These are phyloP conservation scores for Meloe dianella DNA, from an alignment of 2,888 invertebrate species.

Conservation along the genomic window DNA sequence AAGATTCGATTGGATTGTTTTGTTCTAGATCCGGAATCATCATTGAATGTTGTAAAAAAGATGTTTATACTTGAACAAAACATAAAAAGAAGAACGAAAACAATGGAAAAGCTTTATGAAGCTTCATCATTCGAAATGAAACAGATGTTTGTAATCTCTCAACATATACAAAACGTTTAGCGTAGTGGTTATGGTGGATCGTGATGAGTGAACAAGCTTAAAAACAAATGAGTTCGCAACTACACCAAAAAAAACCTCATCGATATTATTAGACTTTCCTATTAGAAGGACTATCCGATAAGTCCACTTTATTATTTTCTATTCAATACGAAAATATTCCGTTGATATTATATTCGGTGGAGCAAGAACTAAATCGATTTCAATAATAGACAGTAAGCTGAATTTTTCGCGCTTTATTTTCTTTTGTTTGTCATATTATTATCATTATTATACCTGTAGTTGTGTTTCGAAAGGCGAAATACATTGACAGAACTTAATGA, in stretches of 20 bases:
- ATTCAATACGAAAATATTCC: background rate
- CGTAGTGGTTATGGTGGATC: background rate
- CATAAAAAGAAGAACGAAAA: background rate
- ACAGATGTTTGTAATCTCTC: constrained; percentile 2
- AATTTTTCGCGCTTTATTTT: background rate
- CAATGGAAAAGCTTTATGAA: background rate
- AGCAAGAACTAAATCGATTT: background rate
- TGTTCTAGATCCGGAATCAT: background rate
- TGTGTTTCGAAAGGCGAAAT: background rate
- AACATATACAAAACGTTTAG: background rate
- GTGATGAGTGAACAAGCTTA: background rate
- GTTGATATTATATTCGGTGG: background rate
- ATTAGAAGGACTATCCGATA: background rate
- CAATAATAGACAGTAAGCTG: background rate
- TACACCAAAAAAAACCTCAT: background rate
- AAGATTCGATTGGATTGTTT: background rate
- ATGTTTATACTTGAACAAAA: background rate
- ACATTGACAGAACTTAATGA: background rate
- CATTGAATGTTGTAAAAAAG: background rate
- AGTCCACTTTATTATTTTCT: constrained; percentile 6
- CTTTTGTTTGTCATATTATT: background rate
- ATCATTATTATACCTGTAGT: background rate
- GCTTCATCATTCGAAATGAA: constrained; percentile 1
- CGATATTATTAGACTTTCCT: constrained; percentile 1
- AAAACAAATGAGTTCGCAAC: background rate